Conservation (phyloP, 2,113 vertebrate genomes). For the Megatriorchis doriae region DNA sequence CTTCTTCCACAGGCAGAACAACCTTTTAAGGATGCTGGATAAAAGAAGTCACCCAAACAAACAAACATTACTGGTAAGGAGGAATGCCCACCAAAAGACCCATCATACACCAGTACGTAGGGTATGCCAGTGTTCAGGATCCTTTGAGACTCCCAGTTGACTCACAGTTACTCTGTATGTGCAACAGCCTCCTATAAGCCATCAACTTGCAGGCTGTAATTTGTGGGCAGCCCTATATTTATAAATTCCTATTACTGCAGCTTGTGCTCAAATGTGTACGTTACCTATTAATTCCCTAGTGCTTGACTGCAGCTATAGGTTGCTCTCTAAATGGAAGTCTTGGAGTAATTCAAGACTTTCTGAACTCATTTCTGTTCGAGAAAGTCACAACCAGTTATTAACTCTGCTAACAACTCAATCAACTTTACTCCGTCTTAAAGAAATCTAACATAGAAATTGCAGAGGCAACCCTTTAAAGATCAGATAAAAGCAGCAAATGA, state of each 20-base stretch:
- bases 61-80: not conserved
- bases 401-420: not conserved
- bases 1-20: not conserved
- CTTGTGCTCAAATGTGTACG: not conserved
- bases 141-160: not conserved
- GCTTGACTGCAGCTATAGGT: not conserved
- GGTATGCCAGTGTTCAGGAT: not conserved
- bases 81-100: not conserved
- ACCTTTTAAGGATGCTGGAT: not conserved
- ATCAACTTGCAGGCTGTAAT: not conserved
- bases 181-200: not conserved
- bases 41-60: not conserved
- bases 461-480: not conserved
- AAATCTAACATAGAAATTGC: not conserved
- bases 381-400: not conserved
- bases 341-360: not conserved
- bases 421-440: not conserved
- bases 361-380: not conserved
- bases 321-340: conserved; percentile 2
- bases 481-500: not conserved
- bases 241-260: not conserved
- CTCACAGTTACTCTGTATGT: rapidly evolving
- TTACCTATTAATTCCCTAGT: not conserved
- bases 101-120: rapidly evolving
- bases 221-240: not conserved